phyloP scores from a whole-genome alignment of 2,113 vertebrate genomes.

The Haemorhous mexicanus region DNA sequence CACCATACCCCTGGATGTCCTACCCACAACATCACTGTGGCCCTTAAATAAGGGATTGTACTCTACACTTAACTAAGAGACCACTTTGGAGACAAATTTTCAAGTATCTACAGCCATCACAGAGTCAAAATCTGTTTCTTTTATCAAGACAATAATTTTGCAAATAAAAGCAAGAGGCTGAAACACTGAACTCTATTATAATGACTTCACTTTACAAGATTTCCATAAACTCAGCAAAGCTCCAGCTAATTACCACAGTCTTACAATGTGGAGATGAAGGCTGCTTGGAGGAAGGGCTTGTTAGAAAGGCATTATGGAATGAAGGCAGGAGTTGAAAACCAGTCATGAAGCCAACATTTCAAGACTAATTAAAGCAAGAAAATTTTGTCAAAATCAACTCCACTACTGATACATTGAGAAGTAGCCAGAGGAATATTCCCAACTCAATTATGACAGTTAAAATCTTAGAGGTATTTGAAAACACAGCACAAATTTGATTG shows the following conservation, averaged over 20 bases:
- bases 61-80: background rate
- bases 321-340: constrained; percentile 20
- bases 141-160: constrained; percentile 1
- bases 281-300: constrained; percentile 31
- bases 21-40: background rate
- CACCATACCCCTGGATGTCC: background rate
- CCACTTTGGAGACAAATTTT: background rate
- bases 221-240: constrained; percentile 48
- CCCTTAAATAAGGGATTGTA: background rate
- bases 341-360: background rate
- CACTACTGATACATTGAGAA: background rate
- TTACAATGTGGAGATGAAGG: background rate
- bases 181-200: constrained; percentile 3
- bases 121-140: constrained; percentile 24
- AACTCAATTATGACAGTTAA: background rate
- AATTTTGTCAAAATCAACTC: background rate
- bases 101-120: background rate
- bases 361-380: constrained; percentile 53
- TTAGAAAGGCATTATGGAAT: background rate
- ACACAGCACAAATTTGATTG: background rate
- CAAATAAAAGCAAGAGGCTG: constrained; percentile 9
- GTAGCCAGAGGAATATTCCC: background rate
- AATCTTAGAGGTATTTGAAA: background rate
- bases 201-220: constrained; percentile 23
- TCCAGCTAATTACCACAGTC: constrained; percentile 38